Evolutionary conservation across 1,140 invertebrate genomes (phyloP), one percentile per base, ranked within the genome.

Genomic region (Panagrolaimus sp.): DNA sequence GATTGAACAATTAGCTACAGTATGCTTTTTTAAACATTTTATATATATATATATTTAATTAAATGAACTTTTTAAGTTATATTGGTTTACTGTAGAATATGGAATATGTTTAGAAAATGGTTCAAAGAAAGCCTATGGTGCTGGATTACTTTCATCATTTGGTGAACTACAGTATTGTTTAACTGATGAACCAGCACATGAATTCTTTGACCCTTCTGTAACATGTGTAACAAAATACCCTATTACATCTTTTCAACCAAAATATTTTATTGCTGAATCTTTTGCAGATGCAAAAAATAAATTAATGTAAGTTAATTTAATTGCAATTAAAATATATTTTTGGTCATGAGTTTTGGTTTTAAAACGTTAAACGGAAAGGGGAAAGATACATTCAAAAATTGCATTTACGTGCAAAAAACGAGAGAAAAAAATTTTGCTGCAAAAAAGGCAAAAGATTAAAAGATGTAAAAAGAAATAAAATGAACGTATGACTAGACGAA

Each of bases 21-120:
- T 96, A 85, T 84, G 83, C 81, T 43, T 14, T 58, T 69, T 28
- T 38, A 2, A 2, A 38, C 2, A 38, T 2, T 38, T 38, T 7
- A 38, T n/a, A n/a, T n/a, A n/a, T n/a, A n/a, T n/a, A n/a, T n/a
- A n/a, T 4, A 38, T 38, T 38, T 7, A 38, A 38, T 7, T 38
- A 38, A 38, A 38, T n/a, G n/a, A 38, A 38, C 32, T 38, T 38
- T 85, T 83, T 44, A 83, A 98, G 94, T 94, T 94, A 78, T 98
- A 96, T 84, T 98, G 95, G 94, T 98, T 98, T 80, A 98, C 95
- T 0, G 93, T 98, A 0, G 96, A 98, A 83, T 98, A 90, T 79
- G 96, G 96, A 14, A 81, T 98, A 14, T 99, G 96, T 81, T 71
- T 73, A 26, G 84, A 87, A 88, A 89, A 93, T 67, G 91, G 90